Percentiles rank a stretch among this genome's conserved stretches.
Conservation (phyloP, 2,888 invertebrate species). For the Drosophila hamatofila region DNA sequence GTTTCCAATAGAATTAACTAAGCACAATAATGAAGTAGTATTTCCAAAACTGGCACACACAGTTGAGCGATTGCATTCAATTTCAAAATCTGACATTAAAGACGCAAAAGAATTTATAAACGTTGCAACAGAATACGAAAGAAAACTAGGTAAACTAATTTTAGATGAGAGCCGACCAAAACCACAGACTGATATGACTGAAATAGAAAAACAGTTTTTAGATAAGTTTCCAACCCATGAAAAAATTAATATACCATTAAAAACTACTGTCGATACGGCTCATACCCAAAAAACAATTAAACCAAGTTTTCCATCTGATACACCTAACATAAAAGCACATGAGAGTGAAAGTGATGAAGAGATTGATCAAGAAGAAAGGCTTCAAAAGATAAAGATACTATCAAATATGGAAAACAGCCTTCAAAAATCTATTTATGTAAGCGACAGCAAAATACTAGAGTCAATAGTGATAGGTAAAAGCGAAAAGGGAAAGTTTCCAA, state of each 20-base stretch:
- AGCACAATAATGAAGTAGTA: conserved; percentile 20
- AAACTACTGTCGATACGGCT: neutral
- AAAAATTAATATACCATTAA: neutral
- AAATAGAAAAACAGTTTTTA: neutral
- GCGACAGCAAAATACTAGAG: neutral
- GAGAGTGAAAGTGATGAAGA: conserved; percentile 72
- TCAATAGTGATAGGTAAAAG: neutral
- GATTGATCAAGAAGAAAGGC: conserved; percentile 24
- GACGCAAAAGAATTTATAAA: conserved; percentile 58
- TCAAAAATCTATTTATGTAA: neutral
- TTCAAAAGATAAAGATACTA: conserved; percentile 30
- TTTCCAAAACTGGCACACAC: conserved; percentile 63
- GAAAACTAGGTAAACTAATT: conserved; percentile 45
- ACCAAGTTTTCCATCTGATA: conserved; percentile 51
- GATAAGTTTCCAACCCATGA: conserved; percentile 57
- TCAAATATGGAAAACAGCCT: conserved; percentile 8
- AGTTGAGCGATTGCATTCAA: conserved; percentile 52
- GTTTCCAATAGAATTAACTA: conserved; percentile 62
- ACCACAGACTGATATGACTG: conserved; percentile 6
- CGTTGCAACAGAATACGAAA: conserved; percentile 47
- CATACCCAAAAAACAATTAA: conserved; percentile 11
- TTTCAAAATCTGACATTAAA: conserved; percentile 55
- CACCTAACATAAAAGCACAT: neutral
- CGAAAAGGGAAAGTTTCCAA: conserved; percentile 43
- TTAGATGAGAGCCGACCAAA: conserved; percentile 20